Base-by-base conservation (phyloP, 2,113 vertebrate species). In the Camelus dromedarius region DNA sequence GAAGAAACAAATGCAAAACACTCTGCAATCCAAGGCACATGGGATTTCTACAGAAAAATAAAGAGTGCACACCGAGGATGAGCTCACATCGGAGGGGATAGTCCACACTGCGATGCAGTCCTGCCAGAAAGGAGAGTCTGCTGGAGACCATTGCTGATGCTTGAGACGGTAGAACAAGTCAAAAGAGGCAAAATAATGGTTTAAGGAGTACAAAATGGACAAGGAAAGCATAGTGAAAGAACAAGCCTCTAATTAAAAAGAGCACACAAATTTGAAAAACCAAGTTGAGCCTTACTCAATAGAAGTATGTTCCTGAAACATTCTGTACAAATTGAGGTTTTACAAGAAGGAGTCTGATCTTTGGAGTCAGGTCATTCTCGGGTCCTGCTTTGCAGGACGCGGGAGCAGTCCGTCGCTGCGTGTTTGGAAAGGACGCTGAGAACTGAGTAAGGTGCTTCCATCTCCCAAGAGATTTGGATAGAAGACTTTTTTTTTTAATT, bases 171-270 rank as follows among this genome's bases (percentile, higher is more conserved):
- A 48, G 50, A 76, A 84, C 8, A 72, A 50, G 20, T 77, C 50
- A 24, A 58, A 66, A 54, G 15, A 76, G 32, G 58, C 48, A 35
- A 35, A 28, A 18, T 67, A n/a, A 30, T 91, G 16, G 7, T 89
- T 22, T 38, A 58, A 73, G 54, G 70, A 60, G 32, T 52, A 64
- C 72, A 62, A 54, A 18, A 13, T 60, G 11, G 50, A 60, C 38
- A 50, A 52, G 58, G n/a, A 70, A 81, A 94, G n/a, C n/a, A n/a
- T n/a, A 84, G 70, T 58, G 6, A 85, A 90, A 91, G 42, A 96
- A 50, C 1, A 64, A 62, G 30, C 70, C 16, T 0, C 14, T 56
- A 76, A 56, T 18, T 32, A n/a, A 56, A 73, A 62, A 69, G n/a
- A 56, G 72, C 24, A 35, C 20, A 30, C 26, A 42, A 1, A 54